Evolutionary conservation across 2,797 vertebrate species (phyloP), one percentile per base, ranked within the genome.

Genomic region (Manis pentadactyla): DNA sequence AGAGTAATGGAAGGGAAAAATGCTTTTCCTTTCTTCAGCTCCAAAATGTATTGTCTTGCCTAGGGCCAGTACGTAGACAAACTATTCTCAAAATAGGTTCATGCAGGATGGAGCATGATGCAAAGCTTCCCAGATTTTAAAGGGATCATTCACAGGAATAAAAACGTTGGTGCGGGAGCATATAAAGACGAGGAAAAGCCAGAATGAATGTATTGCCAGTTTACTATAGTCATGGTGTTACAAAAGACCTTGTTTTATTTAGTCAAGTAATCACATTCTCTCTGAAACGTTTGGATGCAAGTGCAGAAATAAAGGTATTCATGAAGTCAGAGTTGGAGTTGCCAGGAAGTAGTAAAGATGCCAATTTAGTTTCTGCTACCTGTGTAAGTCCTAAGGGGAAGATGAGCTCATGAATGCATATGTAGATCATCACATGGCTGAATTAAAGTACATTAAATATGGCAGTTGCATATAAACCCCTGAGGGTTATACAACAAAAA

Each of bases 361-460:
- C 93, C 97, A 78, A 29, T 51, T 87, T 93, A 84, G 63, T 94
- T 79, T 84, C 92, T 73, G 87, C 85, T 90, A 87, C 96, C 96
- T 68, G 66, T 69, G 29, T 88, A 69, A 95, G 87, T 97, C 94
- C 96, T 95, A 61, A 94, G 94, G 95, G 96, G 87, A 94, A 75
- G 93, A 96, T 97, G 97, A 97, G 96, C 97, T 97, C 96, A 97
- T 89, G 94, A 64, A 66, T 46, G 66, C 73, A 34, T 88, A 55
- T 46, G 88, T 14, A 95, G 90, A 96, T 93, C 96, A 92, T 97
- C 82, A 87, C 75, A 75, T 86, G 59, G 94, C 69, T n/a, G 79
- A 94, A 95, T 97, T 96, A 95, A 94, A 92, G 66, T 61, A 63
- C 64, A 91, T 96, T 93, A 97, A 96, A 95, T 94, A 86, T 95